A percentile compares a stretch with the other conserved stretches of the same genome.
Conservation (phyloP, 2,113 vertebrate species). For the Hyperopisus bebe region DNA sequence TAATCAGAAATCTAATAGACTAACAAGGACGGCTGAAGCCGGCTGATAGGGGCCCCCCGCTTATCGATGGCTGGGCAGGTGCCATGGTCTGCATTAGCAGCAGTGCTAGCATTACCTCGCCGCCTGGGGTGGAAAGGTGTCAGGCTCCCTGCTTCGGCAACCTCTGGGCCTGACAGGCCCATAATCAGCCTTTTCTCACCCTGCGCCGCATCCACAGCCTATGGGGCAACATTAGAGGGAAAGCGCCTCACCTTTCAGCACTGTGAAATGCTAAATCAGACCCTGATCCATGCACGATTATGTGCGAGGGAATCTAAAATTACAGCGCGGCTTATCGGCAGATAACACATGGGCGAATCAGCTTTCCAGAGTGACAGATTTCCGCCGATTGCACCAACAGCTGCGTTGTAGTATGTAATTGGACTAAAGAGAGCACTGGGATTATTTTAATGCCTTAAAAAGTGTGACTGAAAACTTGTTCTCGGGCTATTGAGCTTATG, state of each 20-base stretch:
- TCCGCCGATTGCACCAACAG: conserved; percentile 63
- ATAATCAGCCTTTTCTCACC: conserved; percentile 59
- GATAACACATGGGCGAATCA: conserved; percentile 68
- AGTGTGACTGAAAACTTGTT: conserved; percentile 55
- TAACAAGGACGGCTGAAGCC: conserved; percentile 54
- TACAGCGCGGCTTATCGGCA: conserved; percentile 64
- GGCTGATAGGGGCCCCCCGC: conserved; percentile 56
- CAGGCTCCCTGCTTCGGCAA: conserved; percentile 52
- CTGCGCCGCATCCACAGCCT: conserved; percentile 39
- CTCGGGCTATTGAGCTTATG: conserved; percentile 58
- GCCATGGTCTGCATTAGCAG: conserved; percentile 47
- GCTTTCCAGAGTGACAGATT: conserved; percentile 59
- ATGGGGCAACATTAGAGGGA: conserved; percentile 55
- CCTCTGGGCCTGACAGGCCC: conserved; percentile 52
- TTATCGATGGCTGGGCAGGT: conserved; percentile 59
- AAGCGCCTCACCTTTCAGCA: conserved; percentile 64
- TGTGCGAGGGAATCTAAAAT: conserved; percentile 66
- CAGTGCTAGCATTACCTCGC: conserved; percentile 48
- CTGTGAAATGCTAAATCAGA: conserved; percentile 66
- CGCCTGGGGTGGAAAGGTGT: conserved; percentile 54
- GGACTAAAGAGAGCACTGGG: conserved; percentile 67
- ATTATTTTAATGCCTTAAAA: conserved; percentile 65
- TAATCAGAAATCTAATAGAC: conserved; percentile 45
- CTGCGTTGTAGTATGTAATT: conserved; percentile 70
- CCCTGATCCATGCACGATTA: conserved; percentile 70